phyloP scores from a whole-genome alignment of 2,797 vertebrate species.

The Platyrinchus mystaceus region DNA sequence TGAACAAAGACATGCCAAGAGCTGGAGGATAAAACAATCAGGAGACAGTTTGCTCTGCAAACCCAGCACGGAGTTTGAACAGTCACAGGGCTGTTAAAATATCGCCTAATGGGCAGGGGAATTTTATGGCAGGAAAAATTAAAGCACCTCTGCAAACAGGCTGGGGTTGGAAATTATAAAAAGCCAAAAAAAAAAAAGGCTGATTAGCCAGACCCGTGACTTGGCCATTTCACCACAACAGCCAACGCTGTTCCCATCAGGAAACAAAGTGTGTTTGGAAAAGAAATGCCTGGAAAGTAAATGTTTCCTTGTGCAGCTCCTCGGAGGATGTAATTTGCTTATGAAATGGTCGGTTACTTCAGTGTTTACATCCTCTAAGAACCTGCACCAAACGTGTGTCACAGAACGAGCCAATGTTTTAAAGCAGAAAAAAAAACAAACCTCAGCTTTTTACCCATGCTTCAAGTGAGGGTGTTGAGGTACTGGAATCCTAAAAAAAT shows the following conservation, averaged over 20 bases:
- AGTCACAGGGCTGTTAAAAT: conserved; percentile 32
- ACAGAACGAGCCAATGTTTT: not conserved
- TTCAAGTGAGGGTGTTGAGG: not conserved
- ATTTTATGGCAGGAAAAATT: not conserved
- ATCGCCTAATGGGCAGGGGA: not conserved
- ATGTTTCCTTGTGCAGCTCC: not conserved
- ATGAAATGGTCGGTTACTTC: not conserved
- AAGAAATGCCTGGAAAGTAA: not conserved
- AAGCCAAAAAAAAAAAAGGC: not conserved
- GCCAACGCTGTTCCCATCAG: not conserved
- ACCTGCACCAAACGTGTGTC: not conserved
- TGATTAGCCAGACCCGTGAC: not conserved
- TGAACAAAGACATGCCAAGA: conserved; percentile 63
- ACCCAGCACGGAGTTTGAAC: conserved; percentile 18
- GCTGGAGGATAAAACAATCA: conserved; percentile 62
- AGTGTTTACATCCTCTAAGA: not conserved
- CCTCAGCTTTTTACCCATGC: not conserved
- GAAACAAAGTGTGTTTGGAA: not conserved
- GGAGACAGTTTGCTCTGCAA: conserved; percentile 54
- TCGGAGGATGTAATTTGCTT: not conserved
- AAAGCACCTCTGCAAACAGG: not conserved
- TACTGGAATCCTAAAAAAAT: not conserved
- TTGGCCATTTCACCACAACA: not conserved
- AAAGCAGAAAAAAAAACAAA: too few species aligned
- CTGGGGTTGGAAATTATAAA: not conserved